These are phyloP conservation scores for Lepidochrysops patricia DNA, from an alignment of 2,888 invertebrate genomes.

Conservation along the genomic window DNA sequence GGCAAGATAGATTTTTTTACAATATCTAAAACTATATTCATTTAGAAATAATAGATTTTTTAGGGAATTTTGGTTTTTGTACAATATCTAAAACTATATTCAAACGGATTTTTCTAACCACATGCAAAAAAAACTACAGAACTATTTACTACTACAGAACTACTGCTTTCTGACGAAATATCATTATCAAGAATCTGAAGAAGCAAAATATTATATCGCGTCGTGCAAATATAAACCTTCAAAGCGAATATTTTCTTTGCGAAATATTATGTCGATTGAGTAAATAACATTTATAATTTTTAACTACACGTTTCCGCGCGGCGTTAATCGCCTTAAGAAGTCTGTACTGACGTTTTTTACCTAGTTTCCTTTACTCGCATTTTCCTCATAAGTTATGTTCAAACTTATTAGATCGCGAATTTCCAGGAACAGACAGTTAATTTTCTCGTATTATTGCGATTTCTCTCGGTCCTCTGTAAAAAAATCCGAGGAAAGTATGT, in stretches of 20 bases:
- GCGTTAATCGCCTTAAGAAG: slow-evolving; percentile 2
- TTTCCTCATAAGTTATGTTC: not conserved
- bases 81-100: too few relatives aligned
- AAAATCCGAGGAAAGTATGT: not conserved
- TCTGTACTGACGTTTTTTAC: not conserved
- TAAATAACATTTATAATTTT: slow-evolving; percentile 1
- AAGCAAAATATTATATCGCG: not conserved
- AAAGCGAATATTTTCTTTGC: not conserved
- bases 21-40: too few relatives aligned
- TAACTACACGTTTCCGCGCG: not conserved
- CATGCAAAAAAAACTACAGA: too few relatives aligned
- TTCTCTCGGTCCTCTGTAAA: not conserved
- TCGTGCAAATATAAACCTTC: not conserved
- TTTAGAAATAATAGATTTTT: too few relatives aligned
- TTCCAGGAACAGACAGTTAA: not conserved
- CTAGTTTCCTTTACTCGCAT: not conserved
- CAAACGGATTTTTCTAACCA: too few relatives aligned
- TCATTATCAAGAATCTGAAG: not conserved
- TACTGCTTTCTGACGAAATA: too few relatives aligned
- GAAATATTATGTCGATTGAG: not conserved
- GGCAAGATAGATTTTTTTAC: too few relatives aligned
- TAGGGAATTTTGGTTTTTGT: too few relatives aligned
- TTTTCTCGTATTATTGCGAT: not conserved
- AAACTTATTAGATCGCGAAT: slow-evolving; percentile 1
- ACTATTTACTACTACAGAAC: too few relatives aligned